These are phyloP conservation scores for Brachyrhaphis roseni DNA, from an alignment of 2,797 vertebrate species.

Conservation along the genomic window DNA sequence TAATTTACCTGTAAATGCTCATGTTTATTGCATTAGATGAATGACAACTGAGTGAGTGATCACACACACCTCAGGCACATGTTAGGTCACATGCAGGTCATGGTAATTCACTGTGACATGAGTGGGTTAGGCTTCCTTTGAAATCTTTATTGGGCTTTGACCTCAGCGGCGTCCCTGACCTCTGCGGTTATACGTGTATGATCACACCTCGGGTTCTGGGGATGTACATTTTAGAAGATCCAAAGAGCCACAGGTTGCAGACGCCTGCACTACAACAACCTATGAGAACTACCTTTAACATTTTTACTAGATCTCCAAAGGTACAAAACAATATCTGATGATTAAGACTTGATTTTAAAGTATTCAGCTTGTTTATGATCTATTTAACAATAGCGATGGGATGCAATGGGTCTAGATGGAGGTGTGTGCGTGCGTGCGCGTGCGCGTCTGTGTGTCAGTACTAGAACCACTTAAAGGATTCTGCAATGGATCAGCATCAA, in stretches of 20 bases:
- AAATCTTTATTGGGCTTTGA: conserved; percentile 17
- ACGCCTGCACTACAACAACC: neutral
- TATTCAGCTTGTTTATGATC: neutral
- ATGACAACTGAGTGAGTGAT: neutral
- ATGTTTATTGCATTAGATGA: neutral
- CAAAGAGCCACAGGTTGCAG: too few relatives aligned
- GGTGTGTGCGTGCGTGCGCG: neutral
- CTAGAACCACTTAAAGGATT: conserved; percentile 27
- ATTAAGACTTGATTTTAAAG: neutral
- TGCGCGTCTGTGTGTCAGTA: too few relatives aligned
- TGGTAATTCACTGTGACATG: conserved; percentile 16
- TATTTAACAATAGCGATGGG: neutral
- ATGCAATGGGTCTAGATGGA: neutral
- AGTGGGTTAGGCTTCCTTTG: conserved; percentile 13
- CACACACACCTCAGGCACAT: conserved; percentile 3
- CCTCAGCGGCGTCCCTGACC: conserved; percentile 1
- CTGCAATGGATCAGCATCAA: conserved; percentile 13
- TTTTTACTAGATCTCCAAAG: neutral
- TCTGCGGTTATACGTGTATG: neutral
- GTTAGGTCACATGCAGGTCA: conserved; percentile 21
- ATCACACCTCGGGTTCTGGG: neutral
- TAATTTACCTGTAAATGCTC: too few relatives aligned
- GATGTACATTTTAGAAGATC: neutral
- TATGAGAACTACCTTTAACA: neutral
- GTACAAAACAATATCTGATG: neutral